Conservation (phyloP, 2,797 vertebrate species). For the Philypnodon macrostomus region DNA sequence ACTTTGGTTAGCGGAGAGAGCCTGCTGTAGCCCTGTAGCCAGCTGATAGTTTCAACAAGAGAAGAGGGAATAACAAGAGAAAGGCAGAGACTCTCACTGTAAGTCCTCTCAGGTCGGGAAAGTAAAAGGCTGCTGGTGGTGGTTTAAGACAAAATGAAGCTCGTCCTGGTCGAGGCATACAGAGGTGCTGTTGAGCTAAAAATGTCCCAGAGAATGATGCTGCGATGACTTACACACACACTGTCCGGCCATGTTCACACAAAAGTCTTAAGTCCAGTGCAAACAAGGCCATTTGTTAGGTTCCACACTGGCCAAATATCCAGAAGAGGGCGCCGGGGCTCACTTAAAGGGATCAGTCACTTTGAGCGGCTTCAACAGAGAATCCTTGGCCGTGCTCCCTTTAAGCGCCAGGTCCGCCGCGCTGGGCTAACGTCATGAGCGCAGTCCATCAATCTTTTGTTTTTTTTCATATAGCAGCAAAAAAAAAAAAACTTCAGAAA, state of each 20-base stretch:
- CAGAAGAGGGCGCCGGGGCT: constrained; percentile 11
- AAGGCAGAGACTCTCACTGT: constrained; percentile 46
- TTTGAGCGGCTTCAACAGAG: not conserved
- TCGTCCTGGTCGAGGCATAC: constrained; percentile 49
- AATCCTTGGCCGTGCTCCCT: not conserved
- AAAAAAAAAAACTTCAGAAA: constrained; percentile 30
- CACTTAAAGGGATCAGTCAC: constrained; percentile 15
- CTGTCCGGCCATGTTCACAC: not conserved
- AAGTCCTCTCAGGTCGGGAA: constrained; percentile 54
- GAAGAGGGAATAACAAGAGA: constrained; percentile 51
- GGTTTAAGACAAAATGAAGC: constrained; percentile 77
- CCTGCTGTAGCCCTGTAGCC: constrained; percentile 38
- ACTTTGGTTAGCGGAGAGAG: too few relatives aligned
- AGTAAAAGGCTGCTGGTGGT: constrained; percentile 81
- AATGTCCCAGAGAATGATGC: constrained; percentile 62
- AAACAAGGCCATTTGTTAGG: not conserved
- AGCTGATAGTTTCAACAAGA: constrained; percentile 41
- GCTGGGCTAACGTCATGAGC: constrained; percentile 27
- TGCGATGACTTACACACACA: constrained; percentile 40
- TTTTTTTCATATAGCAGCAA: constrained; percentile 45
- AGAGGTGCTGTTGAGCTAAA: constrained; percentile 53
- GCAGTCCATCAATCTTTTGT: constrained; percentile 26
- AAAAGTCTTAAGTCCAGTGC: not conserved
- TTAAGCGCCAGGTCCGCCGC: not conserved
- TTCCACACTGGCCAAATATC: not conserved